phyloP scores from a whole-genome alignment of 2,797 vertebrate genomes.

The Melanotaenia pygmaea region DNA sequence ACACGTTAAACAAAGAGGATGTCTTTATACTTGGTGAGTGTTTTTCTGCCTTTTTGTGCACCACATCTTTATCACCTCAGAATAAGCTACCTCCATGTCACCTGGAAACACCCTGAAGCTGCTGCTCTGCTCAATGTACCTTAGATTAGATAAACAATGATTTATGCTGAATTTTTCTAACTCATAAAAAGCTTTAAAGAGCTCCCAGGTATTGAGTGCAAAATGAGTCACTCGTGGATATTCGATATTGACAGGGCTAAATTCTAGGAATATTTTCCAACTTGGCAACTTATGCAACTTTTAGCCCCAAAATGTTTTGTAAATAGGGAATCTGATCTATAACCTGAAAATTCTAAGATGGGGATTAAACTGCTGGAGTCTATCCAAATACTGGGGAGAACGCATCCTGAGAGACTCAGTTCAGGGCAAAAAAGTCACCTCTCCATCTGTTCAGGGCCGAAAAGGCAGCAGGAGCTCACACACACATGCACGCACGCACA shows the following conservation, averaged over 20 bases:
- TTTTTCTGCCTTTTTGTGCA: background rate
- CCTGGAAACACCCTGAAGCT: constrained; percentile 4
- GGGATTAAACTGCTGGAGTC: constrained; percentile 43
- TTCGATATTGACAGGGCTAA: background rate
- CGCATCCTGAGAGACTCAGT: constrained; percentile 42
- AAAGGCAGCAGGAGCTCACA: constrained; percentile 40
- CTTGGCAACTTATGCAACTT: background rate
- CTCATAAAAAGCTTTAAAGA: background rate
- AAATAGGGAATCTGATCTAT: constrained; percentile 9
- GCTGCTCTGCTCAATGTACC: constrained; percentile 12
- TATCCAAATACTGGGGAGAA: constrained; percentile 46
- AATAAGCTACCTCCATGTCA: background rate
- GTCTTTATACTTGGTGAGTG: too few species aligned
- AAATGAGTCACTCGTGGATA: background rate
- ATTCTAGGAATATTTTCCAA: background rate
- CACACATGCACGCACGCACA: background rate
- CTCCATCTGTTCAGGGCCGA: constrained; percentile 57
- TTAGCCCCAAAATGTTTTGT: constrained; percentile 9
- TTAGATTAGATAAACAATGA: constrained; percentile 2
- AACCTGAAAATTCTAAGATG: constrained; percentile 21
- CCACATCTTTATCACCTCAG: background rate
- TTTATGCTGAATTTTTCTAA: background rate
- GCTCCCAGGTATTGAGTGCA: background rate
- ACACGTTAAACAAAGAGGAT: background rate
- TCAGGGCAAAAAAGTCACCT: constrained; percentile 50